These are phyloP conservation scores for Apodemus speciosus DNA, from an alignment of 2,113 vertebrate species.

Conservation along the genomic window DNA sequence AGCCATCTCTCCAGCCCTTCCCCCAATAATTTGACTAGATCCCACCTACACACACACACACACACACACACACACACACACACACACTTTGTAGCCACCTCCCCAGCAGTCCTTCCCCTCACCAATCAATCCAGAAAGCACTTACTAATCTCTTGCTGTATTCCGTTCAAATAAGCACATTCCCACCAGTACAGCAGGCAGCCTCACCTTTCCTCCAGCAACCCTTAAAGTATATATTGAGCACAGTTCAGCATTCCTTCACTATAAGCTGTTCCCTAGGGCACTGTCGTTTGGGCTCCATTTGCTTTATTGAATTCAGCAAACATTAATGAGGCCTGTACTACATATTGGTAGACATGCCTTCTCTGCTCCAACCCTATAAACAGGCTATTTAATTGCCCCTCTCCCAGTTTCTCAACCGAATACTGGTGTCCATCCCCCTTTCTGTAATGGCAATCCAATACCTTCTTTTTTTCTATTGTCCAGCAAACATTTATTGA, in stretches of 20 bases:
- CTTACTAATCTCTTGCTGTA: slow-evolving; percentile 39
- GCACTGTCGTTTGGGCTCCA: slow-evolving; percentile 49
- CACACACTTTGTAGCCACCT: neutral
- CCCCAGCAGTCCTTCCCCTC: neutral
- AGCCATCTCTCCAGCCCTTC: too few species aligned
- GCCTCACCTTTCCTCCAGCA: slow-evolving; percentile 41
- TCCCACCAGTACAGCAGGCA: neutral
- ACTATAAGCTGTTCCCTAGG: slow-evolving; percentile 22
- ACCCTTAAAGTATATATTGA: slow-evolving; percentile 43
- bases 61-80: too few species aligned
- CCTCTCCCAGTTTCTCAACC: neutral
- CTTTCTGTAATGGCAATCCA: slow-evolving; percentile 43
- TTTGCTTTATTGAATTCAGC: slow-evolving; percentile 52
- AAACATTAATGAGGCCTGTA: slow-evolving; percentile 46
- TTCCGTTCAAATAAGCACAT: slow-evolving; percentile 39
- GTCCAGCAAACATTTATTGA: slow-evolving; percentile 48
- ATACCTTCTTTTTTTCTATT: slow-evolving; percentile 25
- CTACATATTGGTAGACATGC: slow-evolving; percentile 14
- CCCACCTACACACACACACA: neutral
- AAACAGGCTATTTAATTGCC: neutral
- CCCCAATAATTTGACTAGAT: neutral
- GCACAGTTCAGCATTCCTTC: slow-evolving; percentile 18
- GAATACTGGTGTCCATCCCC: neutral
- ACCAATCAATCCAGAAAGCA: slow-evolving; percentile 35
- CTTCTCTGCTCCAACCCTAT: slow-evolving; percentile 22